Evolutionary conservation across 1,140 invertebrate genomes (phyloP).

Genomic region (Mesaphorura yosii): DNA sequence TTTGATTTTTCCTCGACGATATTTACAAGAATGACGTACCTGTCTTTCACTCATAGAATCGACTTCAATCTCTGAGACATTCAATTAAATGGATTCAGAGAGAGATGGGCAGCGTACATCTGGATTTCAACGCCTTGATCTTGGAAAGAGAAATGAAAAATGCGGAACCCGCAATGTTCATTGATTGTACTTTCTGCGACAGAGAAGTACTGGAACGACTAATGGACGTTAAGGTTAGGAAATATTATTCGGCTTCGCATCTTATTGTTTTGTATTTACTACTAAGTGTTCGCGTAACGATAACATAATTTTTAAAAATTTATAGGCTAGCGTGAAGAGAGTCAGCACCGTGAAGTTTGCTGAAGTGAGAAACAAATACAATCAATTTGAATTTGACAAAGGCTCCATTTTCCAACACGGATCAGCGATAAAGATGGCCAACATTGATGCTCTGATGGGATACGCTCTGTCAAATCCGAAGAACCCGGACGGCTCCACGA

Average conservation of each 20-base stretch:
- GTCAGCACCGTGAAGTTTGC: background rate
- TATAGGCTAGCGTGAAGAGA: background rate
- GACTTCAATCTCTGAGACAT: background rate
- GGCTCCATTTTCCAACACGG: conserved; percentile 37
- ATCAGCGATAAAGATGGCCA: conserved; percentile 98
- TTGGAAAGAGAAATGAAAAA: conserved; percentile 10
- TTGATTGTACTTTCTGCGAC: conserved; percentile 26
- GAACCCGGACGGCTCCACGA: conserved; percentile 17
- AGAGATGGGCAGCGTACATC: background rate
- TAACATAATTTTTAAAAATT: background rate
- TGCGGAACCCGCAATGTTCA: conserved; percentile 15
- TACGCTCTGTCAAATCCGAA: conserved; percentile 79
- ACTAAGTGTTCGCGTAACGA: background rate
- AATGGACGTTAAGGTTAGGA: conserved; percentile 28
- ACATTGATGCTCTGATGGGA: conserved; percentile 82
- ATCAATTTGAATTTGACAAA: background rate
- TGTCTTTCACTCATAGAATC: background rate
- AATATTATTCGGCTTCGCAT: background rate
- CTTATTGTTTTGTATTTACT: background rate
- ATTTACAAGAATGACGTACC: background rate
- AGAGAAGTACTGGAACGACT: conserved; percentile 18
- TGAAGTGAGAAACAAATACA: background rate
- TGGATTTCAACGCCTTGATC: conserved; percentile 19
- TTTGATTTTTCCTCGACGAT: background rate
- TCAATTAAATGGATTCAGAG: background rate